Evolutionary conservation across 1,140 invertebrate genomes (phyloP).

Genomic region (Nephila pilipes): DNA sequence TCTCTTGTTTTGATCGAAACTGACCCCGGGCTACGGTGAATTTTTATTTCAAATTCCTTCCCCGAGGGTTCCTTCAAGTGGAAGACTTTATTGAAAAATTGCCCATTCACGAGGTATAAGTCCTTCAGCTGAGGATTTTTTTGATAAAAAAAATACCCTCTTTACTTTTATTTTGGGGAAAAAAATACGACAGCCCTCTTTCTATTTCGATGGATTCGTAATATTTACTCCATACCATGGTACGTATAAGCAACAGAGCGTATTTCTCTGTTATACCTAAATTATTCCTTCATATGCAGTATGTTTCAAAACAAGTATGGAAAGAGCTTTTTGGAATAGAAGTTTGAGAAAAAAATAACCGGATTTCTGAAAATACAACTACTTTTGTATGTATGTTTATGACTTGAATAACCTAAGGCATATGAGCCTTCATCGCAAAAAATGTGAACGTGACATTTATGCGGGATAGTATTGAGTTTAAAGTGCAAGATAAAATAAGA

Average conservation of each 20-base stretch:
- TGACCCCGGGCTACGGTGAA: background rate
- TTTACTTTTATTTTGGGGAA: background rate
- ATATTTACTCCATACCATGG: slow-evolving; percentile 5
- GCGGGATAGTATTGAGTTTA: background rate
- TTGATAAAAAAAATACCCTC: background rate
- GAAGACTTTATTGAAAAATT: slow-evolving; percentile 14
- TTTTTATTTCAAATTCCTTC: background rate
- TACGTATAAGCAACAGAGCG: background rate
- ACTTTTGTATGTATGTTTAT: background rate
- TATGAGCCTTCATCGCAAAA: background rate
- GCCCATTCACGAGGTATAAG: background rate
- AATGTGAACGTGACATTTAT: background rate
- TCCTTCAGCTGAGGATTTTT: background rate
- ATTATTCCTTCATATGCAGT: background rate
- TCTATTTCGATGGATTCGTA: background rate
- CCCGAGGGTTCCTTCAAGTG: background rate
- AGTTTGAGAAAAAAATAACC: background rate
- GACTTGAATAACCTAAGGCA: background rate
- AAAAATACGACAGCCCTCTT: background rate
- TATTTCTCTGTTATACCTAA: background rate
- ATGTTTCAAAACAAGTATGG: background rate
- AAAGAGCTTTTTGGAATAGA: background rate
- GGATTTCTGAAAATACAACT: background rate
- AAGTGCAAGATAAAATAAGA: background rate
- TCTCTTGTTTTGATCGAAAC: background rate